phyloP scores from a whole-genome alignment of 2,797 vertebrate genomes.

The Schizopygopsis malacanthus region DNA sequence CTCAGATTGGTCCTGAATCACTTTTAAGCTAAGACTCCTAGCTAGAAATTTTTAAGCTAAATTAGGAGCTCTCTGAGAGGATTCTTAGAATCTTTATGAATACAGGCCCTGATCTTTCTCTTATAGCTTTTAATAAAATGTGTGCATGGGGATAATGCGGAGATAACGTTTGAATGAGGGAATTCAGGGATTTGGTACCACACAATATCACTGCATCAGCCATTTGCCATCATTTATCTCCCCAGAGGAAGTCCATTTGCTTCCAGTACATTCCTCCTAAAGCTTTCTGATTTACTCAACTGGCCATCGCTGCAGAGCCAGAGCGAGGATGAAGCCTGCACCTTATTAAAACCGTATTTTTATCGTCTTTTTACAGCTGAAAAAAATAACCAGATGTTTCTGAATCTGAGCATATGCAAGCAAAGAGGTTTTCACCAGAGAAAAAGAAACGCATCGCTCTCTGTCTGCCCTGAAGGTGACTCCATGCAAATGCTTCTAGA shows the following conservation, averaged over 20 bases:
- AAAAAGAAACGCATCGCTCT: slow-evolving; percentile 41
- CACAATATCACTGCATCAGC: slow-evolving; percentile 36
- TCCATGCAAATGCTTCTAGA: slow-evolving; percentile 65
- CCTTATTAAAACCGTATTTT: slow-evolving; percentile 74
- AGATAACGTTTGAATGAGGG: slow-evolving; percentile 19
- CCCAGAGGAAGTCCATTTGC: slow-evolving; percentile 68
- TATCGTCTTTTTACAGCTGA: slow-evolving; percentile 58
- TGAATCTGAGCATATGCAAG: slow-evolving; percentile 75
- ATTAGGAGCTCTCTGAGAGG: too few relatives aligned
- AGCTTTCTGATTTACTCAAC: slow-evolving; percentile 70
- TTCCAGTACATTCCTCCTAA: slow-evolving; percentile 72
- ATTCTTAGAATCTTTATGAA: too few relatives aligned
- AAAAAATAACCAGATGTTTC: slow-evolving; percentile 64
- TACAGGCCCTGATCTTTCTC: neutral
- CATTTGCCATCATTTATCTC: slow-evolving; percentile 56
- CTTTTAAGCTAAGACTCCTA: too few relatives aligned
- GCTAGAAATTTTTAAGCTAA: too few relatives aligned
- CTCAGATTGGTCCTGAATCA: too few relatives aligned
- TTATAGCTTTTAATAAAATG: slow-evolving; percentile 10
- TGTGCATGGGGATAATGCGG: neutral
- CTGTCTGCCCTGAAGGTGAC: slow-evolving; percentile 74
- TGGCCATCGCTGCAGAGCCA: slow-evolving; percentile 67
- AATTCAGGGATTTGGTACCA: slow-evolving; percentile 23
- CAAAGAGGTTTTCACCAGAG: slow-evolving; percentile 59
- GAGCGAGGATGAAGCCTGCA: slow-evolving; percentile 73